These are phyloP conservation scores for Apodemia hepburni DNA, from an alignment of 2,888 invertebrate genomes.

Conservation along the genomic window DNA sequence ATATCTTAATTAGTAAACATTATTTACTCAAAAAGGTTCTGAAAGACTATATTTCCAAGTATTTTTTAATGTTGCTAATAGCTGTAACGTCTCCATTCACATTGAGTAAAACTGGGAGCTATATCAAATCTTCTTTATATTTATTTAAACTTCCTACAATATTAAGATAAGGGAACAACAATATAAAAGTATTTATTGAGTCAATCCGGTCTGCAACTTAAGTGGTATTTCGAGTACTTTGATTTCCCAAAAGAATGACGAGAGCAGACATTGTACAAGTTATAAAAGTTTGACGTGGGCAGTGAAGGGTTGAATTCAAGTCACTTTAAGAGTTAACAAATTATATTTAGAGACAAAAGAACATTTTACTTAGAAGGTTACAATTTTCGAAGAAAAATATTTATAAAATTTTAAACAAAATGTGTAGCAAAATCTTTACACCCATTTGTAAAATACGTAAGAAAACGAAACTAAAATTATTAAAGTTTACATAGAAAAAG, in stretches of 20 bases:
- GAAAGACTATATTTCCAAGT: too few species aligned
- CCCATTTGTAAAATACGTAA: too few species aligned
- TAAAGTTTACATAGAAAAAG: too few species aligned
- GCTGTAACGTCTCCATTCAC: too few species aligned
- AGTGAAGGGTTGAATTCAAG: constrained; percentile 32
- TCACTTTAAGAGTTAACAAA: constrained; percentile 25
- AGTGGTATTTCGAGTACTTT: constrained; percentile 36
- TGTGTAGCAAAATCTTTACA: too few species aligned
- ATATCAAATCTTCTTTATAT: too few species aligned
- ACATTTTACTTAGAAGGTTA: background rate
- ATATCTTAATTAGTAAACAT: too few species aligned
- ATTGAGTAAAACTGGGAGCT: too few species aligned
- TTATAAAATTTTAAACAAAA: too few species aligned
- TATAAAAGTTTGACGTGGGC: constrained; percentile 32
- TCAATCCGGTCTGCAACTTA: constrained; percentile 34
- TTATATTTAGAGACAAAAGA: constrained; percentile 9
- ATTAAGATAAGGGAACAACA: constrained; percentile 30
- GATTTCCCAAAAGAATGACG: constrained; percentile 35
- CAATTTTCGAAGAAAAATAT: background rate
- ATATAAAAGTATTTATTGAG: constrained; percentile 34
- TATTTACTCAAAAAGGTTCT: too few species aligned
- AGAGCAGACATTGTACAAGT: constrained; percentile 26
- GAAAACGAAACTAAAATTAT: too few species aligned
- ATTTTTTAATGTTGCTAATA: too few species aligned
- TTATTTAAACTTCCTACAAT: background rate